phyloP scores from a whole-genome alignment of 2,888 invertebrate species.

The Resseliella maxima region DNA sequence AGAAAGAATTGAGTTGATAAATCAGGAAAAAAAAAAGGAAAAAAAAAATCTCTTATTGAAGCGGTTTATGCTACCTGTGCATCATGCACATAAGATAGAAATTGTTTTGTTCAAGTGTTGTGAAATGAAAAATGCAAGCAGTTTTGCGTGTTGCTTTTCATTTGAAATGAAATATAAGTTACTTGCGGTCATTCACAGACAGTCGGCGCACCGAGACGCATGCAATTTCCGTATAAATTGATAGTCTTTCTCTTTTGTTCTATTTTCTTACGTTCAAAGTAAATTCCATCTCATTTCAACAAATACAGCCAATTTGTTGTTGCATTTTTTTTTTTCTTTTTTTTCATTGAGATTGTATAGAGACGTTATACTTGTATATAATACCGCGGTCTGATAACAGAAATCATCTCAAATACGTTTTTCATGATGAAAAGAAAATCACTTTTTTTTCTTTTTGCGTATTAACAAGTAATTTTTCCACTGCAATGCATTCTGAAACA shows the following conservation, averaged over 20 bases:
- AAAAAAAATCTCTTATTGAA: too few species aligned
- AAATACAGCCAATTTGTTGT: background rate
- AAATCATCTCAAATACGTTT: background rate
- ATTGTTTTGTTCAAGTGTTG: constrained; percentile 22
- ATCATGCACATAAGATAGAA: too few species aligned
- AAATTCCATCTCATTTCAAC: background rate
- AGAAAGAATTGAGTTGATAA: too few species aligned
- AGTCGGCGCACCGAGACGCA: constrained; percentile 59
- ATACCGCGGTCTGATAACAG: background rate
- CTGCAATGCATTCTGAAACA: too few species aligned
- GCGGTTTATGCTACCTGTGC: too few species aligned
- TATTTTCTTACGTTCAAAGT: background rate
- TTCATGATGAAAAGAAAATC: constrained; percentile 35
- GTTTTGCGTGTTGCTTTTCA: constrained; percentile 5
- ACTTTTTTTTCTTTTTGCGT: background rate
- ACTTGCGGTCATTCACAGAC: constrained; percentile 67
- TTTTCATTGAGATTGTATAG: background rate
- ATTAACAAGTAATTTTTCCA: too few species aligned
- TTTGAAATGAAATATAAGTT: constrained; percentile 65
- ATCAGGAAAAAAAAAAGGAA: too few species aligned
- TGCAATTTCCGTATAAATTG: constrained; percentile 26
- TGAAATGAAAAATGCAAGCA: background rate
- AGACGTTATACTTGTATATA: background rate
- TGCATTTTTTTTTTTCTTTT: background rate
- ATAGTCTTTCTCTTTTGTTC: constrained; percentile 40